Evolutionary conservation across 1,140 invertebrate species (phyloP).

Genomic region (Scaptomyza pallida): DNA sequence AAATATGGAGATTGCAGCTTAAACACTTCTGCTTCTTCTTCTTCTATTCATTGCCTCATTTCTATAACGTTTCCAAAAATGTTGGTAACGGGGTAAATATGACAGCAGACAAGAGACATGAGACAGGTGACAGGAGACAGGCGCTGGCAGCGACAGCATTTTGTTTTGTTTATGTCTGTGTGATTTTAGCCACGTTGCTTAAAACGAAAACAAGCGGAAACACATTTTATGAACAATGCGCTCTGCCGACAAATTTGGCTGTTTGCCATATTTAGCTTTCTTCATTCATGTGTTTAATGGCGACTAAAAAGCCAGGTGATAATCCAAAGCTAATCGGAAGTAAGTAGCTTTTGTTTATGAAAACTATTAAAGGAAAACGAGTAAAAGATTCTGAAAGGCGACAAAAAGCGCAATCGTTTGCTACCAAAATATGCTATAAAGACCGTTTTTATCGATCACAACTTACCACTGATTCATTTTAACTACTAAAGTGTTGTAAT

Average conservation of each 20-base stretch:
- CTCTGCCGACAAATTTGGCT: conserved; percentile 5
- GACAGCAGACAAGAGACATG: conserved; percentile 33
- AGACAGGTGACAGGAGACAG: conserved; percentile 55
- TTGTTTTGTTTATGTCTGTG: conserved; percentile 29
- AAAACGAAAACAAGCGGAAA: conserved; percentile 6
- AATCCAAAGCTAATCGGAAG: not conserved
- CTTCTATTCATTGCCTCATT: not conserved
- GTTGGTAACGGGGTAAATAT: conserved; percentile 11
- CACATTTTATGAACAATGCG: conserved; percentile 16
- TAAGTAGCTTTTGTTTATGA: not conserved
- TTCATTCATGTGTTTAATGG: conserved; percentile 31
- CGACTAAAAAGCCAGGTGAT: conserved; percentile 11
- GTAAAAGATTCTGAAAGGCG: too few species aligned
- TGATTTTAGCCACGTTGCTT: conserved; percentile 24
- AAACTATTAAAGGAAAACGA: too few species aligned
- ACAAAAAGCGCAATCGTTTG: too few species aligned
- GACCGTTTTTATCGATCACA: too few species aligned
- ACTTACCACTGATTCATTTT: too few species aligned
- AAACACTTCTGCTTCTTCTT: conserved; percentile 2
- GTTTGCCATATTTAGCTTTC: conserved; percentile 15
- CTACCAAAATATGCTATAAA: too few species aligned
- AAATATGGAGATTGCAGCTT: conserved; percentile 64
- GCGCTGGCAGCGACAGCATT: conserved; percentile 32
- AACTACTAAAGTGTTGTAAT: too few species aligned
- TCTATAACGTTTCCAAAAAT: conserved; percentile 18